Base-by-base conservation (phyloP, 2,888 invertebrate species). In the Limnephilus lunatus region DNA sequence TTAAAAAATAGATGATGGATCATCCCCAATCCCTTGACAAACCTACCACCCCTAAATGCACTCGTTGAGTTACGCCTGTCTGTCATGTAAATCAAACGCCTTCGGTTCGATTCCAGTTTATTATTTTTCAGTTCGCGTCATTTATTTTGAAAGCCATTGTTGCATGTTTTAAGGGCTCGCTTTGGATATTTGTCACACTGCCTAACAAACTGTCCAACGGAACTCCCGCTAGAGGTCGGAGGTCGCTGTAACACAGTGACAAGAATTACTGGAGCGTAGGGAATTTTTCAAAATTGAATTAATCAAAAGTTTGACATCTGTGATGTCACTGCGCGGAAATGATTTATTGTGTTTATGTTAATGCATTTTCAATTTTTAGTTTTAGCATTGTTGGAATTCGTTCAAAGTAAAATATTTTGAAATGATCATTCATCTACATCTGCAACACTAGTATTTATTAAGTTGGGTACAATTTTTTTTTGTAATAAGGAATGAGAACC, bases 61-160 rank as follows among this genome's bases (percentile, higher is more conserved):
- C 86, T 81, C 87, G 30, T 53, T 87, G 88, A 83, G 68, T 86
- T 85, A 93, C 93, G 93, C 92, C 35, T 92, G 93, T 93, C 93
- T 92, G 91, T 93, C 93, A 93, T 93, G 86, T 93, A 93, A 93
- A 92, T 93, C 93, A 93, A 92, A 91, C 81, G 91, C 82, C 53
- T 68, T 68, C 53, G 39, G 83, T 86, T 90, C 88, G 91, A 91
- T 92, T 90, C 87, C 82, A 91, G 92, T 92, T 92, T 92, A 92
- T 92, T 92, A 92, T 92, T 92, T 91, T 89, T 89, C 32, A 85
- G 92, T 89, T 89, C 90, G 92, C 91, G 89, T 91, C 88, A 91
- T 92, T 92, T 92, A 91, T 91, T 91, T 91, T 81, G n/a, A 30
- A 35, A 89, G 25, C 53, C 81, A 91, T 89, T 91, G 91, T 91